Evolutionary conservation across 53 echinoderm and acorn worm genomes (phyloP), one percentile per base, ranked within the genome.

Genomic region (Actinopyga echinites): DNA sequence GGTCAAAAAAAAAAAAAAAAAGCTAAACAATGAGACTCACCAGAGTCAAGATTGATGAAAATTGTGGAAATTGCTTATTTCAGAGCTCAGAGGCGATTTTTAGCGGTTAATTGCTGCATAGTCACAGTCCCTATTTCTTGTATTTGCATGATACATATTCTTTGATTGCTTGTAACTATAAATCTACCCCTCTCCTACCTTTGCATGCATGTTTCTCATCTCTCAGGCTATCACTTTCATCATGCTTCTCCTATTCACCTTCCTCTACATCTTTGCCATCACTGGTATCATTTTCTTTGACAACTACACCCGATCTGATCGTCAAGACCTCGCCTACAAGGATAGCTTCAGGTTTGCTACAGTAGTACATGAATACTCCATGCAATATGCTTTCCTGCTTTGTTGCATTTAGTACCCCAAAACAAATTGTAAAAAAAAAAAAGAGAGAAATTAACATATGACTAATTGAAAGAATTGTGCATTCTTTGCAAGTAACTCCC

Each of bases 211-310:
- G 1, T 44, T 15, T 8, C 24, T 35, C 34, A 5, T 69, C 69
- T 37, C 30, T 19, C 82, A 96, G 96, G 96, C 96, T 24, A 96
- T 96, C 89, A 93, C 96, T 8, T 96, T 93, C 84, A 93, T 96
- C 81, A 91, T 91, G 73, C 85, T 91, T 20, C 89, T 95, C 23
- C 87, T 95, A 23, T 77, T 95, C 59, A 74, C 91, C 54, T 95
- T 95, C 73, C 89, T 90, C 74, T 95, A 95, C 87, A 95, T 95
- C 85, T 95, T 95, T 84, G 95, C 95, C 56, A 95, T 95, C 69
- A 86, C 91, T 30, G 95, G 95, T 21, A 91, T 95, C 89, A 93
- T 93, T 64, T 93, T 95, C 86, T 95, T 95, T 57, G 95, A 95
- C 65, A 87, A 71, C 56, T 95, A 95, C 89, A 89, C 95, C 34